Evolutionary conservation across 2,888 invertebrate species (phyloP).

Genomic region (Acrocyrtus sp.): DNA sequence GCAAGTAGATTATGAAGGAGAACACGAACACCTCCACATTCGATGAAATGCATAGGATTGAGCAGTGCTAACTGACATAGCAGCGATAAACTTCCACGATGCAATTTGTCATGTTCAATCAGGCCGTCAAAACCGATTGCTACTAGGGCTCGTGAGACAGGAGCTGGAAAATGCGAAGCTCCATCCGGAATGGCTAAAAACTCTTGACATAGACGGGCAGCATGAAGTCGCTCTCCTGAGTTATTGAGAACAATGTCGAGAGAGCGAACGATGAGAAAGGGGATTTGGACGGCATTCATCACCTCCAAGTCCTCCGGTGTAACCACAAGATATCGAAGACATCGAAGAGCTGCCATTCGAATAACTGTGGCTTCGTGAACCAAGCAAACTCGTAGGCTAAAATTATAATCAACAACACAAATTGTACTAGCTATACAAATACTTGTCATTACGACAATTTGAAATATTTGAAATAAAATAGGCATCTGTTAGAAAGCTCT

Average conservation of each 20-base stretch:
- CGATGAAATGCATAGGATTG: constrained; percentile 82
- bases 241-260: constrained; percentile 90
- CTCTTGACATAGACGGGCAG: constrained; percentile 82
- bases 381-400: constrained; percentile 84
- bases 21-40: constrained; percentile 84
- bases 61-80: constrained; percentile 88
- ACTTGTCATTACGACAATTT: not conserved
- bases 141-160: constrained; percentile 82
- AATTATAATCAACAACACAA: constrained; percentile 64
- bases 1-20: constrained; percentile 83
- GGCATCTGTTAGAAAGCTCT: constrained; percentile 63
- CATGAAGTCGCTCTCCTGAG: constrained; percentile 84
- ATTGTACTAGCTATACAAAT: not conserved
- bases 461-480: constrained; percentile 7
- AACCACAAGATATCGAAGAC: constrained; percentile 84
- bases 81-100: constrained; percentile 86
- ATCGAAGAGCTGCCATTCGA: constrained; percentile 87
- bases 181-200: constrained; percentile 60
- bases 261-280: constrained; percentile 86
- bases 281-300: constrained; percentile 84
- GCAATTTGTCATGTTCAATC: constrained; percentile 83
- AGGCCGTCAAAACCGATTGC: constrained; percentile 83
- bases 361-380: constrained; percentile 90
- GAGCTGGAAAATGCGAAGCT: constrained; percentile 73
- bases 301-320: constrained; percentile 81